These are phyloP conservation scores for Globodera rostochiensis DNA, from an alignment of 1,140 invertebrate species.

Conservation along the genomic window DNA sequence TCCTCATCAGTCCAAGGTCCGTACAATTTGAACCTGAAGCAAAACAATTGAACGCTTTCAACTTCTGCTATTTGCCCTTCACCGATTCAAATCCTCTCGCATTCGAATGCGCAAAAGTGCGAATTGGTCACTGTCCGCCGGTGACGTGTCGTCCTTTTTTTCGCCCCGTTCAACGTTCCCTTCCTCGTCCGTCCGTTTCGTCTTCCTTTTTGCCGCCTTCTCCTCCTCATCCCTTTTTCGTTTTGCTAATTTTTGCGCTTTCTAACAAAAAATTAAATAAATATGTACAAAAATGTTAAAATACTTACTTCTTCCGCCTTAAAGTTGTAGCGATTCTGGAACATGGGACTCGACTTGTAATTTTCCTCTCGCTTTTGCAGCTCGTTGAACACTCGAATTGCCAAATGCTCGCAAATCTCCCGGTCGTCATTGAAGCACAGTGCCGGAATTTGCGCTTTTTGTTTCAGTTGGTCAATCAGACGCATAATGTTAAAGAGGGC, in stretches of 20 bases:
- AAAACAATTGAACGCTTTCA: background rate
- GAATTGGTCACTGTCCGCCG: slow-evolving; percentile 51
- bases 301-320: slow-evolving; percentile 51
- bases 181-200: slow-evolving; percentile 54
- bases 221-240: slow-evolving; percentile 58
- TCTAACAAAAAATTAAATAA: slow-evolving; percentile 36
- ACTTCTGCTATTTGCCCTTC: slow-evolving; percentile 4
- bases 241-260: slow-evolving; percentile 56
- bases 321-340: slow-evolving; percentile 56
- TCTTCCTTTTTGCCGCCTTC: slow-evolving; percentile 57
- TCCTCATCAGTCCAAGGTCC: slow-evolving; percentile 51
- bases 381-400: slow-evolving; percentile 53
- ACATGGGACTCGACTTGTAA: slow-evolving; percentile 54
- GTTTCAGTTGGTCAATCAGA: slow-evolving; percentile 57
- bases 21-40: slow-evolving; percentile 58
- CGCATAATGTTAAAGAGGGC: slow-evolving; percentile 59
- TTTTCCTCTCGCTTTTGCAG: slow-evolving; percentile 44
- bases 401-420: slow-evolving; percentile 59
- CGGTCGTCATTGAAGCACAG: slow-evolving; percentile 65
- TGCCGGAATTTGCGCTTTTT: slow-evolving; percentile 55
- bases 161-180: slow-evolving; percentile 42
- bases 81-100: slow-evolving; percentile 55
- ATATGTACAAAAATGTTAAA: background rate
- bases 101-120: slow-evolving; percentile 52
- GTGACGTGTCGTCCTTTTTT: slow-evolving; percentile 27